These are phyloP conservation scores for Fabriciana adippe DNA, from an alignment of 2,888 invertebrate species.

Conservation along the genomic window DNA sequence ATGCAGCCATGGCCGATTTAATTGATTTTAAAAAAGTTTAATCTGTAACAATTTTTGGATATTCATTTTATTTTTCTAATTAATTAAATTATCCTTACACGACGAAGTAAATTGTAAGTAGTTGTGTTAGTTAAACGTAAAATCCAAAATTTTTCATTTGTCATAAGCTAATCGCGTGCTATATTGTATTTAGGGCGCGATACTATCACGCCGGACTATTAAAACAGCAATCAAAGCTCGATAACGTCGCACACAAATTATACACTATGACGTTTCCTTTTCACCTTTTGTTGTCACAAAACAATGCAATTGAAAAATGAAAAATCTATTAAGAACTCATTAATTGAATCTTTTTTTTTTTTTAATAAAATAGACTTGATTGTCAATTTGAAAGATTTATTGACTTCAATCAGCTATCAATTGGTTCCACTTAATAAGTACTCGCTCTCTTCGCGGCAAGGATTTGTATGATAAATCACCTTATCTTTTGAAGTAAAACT, in stretches of 20 bases:
- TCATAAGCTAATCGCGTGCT: conserved; percentile 26
- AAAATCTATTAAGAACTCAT: too few relatives aligned
- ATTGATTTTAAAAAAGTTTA: too few relatives aligned
- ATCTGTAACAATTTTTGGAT: too few relatives aligned
- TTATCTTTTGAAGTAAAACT: too few relatives aligned
- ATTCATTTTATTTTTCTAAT: too few relatives aligned
- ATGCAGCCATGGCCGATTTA: too few relatives aligned
- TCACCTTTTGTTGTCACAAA: neutral
- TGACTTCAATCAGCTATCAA: conserved; percentile 3
- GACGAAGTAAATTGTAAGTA: neutral
- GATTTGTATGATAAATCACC: too few relatives aligned
- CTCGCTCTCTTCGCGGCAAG: neutral
- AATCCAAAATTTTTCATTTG: conserved; percentile 1
- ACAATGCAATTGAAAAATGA: neutral
- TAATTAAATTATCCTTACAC: neutral
- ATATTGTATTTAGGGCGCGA: conserved; percentile 23
- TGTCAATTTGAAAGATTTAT: neutral
- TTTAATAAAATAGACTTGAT: too few relatives aligned
- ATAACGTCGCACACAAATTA: conserved; percentile 19
- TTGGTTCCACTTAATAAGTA: neutral
- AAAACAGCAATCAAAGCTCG: conserved; percentile 18
- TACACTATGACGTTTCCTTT: conserved; percentile 22
- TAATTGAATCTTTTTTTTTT: too few relatives aligned
- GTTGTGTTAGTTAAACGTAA: conserved; percentile 5
- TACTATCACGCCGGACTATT: conserved; percentile 19